These are phyloP conservation scores for Callitettix versicolor DNA, from an alignment of 1,140 invertebrate species.

Conservation along the genomic window DNA sequence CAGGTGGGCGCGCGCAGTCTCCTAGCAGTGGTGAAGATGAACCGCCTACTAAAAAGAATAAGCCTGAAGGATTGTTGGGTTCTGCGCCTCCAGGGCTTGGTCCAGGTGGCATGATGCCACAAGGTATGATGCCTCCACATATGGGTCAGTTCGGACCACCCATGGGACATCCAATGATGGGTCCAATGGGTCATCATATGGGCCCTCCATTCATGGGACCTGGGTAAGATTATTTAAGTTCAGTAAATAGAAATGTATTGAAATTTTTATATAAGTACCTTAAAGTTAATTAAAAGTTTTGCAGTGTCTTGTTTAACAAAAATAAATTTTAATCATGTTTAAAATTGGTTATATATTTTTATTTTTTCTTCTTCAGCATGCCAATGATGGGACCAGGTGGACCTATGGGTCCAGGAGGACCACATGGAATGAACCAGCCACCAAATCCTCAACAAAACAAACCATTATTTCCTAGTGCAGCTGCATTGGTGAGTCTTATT, in stretches of 20 bases:
- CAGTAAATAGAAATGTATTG: background rate
- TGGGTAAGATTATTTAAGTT: conserved; percentile 28
- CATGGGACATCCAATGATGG: conserved; percentile 54
- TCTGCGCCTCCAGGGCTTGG: conserved; percentile 37
- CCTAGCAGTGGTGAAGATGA: conserved; percentile 64
- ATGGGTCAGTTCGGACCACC: conserved; percentile 40
- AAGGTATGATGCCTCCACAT: conserved; percentile 40
- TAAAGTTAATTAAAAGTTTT: conserved; percentile 6
- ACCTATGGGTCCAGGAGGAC: conserved; percentile 33
- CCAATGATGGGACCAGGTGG: conserved; percentile 28
- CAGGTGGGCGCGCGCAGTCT: conserved; percentile 35
- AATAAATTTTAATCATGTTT: background rate
- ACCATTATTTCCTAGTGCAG: conserved; percentile 66
- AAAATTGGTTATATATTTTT: background rate
- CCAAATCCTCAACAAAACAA: conserved; percentile 31
- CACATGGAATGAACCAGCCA: conserved; percentile 41
- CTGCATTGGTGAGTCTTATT: conserved; percentile 34
- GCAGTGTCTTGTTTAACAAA: no score
- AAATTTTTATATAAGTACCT: background rate
- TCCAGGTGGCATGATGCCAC: conserved; percentile 41
- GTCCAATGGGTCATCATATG: conserved; percentile 52
- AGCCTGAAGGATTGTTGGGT: conserved; percentile 48
- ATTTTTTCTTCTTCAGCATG: conserved; percentile 40
- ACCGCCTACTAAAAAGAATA: conserved; percentile 56
- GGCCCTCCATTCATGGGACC: conserved; percentile 60